Conservation (phyloP, 2,888 invertebrate genomes). For the Tetheella fluctuosa region DNA sequence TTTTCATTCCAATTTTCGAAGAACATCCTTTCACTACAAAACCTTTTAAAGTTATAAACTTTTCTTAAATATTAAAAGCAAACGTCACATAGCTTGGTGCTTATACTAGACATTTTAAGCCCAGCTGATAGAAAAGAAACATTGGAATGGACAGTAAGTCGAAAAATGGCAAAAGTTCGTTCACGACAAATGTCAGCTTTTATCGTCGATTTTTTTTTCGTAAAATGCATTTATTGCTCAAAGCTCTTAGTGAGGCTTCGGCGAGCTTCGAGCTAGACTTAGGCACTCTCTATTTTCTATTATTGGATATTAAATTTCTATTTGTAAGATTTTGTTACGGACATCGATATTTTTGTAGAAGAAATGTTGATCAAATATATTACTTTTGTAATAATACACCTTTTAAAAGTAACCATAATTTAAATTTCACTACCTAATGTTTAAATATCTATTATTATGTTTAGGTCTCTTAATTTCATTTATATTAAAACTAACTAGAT, state of each 20-base stretch:
- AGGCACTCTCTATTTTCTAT: constrained; percentile 9
- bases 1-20: too few relatives aligned
- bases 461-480: too few relatives aligned
- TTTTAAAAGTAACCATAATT: too few relatives aligned
- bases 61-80: background rate
- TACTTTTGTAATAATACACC: background rate
- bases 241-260: constrained; percentile 34
- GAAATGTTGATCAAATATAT: background rate
- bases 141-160: constrained; percentile 33
- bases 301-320: background rate
- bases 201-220: constrained; percentile 26
- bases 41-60: background rate
- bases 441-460: too few relatives aligned
- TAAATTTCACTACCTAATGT: too few relatives aligned
- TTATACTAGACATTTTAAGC: constrained; percentile 24
- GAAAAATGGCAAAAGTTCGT: constrained; percentile 28
- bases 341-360: background rate
- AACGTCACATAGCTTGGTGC: constrained; percentile 22
- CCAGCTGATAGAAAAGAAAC: constrained; percentile 25
- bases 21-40: background rate
- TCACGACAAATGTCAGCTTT: constrained; percentile 27
- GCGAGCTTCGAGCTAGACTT: constrained; percentile 1
- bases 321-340: background rate
- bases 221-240: constrained; percentile 35
- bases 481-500: too few relatives aligned